These are phyloP conservation scores for Luperina nickerlii DNA, from an alignment of 2,888 invertebrate genomes.

Conservation along the genomic window DNA sequence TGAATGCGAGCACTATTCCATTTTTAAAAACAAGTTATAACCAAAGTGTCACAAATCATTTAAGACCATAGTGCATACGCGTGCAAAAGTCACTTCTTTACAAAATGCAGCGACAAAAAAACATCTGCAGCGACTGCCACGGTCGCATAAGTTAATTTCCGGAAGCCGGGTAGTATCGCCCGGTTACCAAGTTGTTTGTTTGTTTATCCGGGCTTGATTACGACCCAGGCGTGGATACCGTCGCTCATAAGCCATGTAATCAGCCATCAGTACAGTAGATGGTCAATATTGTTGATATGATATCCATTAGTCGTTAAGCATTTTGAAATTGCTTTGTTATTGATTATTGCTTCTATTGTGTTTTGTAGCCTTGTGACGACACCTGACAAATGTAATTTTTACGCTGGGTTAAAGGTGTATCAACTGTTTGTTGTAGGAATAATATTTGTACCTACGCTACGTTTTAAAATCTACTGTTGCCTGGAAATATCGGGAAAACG, in stretches of 20 bases:
- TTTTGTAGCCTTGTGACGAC: constrained; percentile 33
- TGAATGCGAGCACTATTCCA: not conserved
- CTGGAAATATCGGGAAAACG: not conserved
- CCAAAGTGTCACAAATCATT: constrained; percentile 26
- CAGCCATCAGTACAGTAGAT: constrained; percentile 69
- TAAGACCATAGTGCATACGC: not conserved
- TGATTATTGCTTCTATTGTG: constrained; percentile 60
- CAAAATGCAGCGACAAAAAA: constrained; percentile 34
- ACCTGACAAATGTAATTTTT: constrained; percentile 24
- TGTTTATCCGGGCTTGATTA: constrained; percentile 69
- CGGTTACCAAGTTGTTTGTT: constrained; percentile 57
- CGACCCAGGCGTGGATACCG: constrained; percentile 52
- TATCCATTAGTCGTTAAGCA: constrained; percentile 70
- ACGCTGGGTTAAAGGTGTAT: constrained; percentile 13
- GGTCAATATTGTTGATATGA: constrained; percentile 72
- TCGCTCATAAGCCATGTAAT: constrained; percentile 64
- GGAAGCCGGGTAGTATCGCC: constrained; percentile 48
- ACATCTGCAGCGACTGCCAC: constrained; percentile 37
- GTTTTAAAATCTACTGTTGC: not conserved
- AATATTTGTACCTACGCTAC: not conserved
- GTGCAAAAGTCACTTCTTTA: constrained; percentile 31
- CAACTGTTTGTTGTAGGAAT: not conserved
- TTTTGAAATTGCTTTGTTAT: constrained; percentile 67
- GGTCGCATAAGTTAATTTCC: constrained; percentile 66
- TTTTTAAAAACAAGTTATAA: not conserved